Base-by-base conservation (phyloP, 2,797 vertebrate species). In the Oceanodroma leucorhoa region DNA sequence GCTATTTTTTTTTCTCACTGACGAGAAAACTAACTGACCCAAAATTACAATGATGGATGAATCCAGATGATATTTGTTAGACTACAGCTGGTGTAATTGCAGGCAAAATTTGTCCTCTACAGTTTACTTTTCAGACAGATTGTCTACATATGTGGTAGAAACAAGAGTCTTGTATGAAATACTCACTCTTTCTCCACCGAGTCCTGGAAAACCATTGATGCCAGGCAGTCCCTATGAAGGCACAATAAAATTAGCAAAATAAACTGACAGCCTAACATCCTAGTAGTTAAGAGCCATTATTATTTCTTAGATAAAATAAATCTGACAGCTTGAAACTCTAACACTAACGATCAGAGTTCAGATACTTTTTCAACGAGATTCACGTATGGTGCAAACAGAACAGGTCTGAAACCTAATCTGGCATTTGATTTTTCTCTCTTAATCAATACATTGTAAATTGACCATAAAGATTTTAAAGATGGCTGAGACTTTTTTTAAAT, bases 211-310 rank as follows among this genome's bases (percentile, higher is more conserved):
- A 51, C 98, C 98, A 43, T 83, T 93, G 22, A 96, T 67, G 82
- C 98, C 98, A 34, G 98, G 86, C 26, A 91, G 30, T 13, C 98
- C 98, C 98, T 98, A 81, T n/a, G 27, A 92, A 94, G 83, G 43
- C n/a, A 93, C 18, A 89, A 84, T 57, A 81, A 73, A 41, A 40
- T 38, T 8, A 79, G 27, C 20, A 67, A 85, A 67, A 87, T 19
- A 41, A 93, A 78, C n/a, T 11, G 6, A 5, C n/a, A 70, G 55
- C 43, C 23, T 50, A 60, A 85, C 3, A 46, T 36, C 15, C 45
- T 81, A n/a, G 55, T 18, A 9, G 23, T 45, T 83, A 84, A 86
- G 40, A 76, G 61, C 1, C 10, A 24, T 43, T 48, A 38, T 38
- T 75, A 75, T 53, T 73, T 89, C 34, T 89, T 54, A 88, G 18